Base-by-base conservation (phyloP, 1,140 invertebrate species). In the Asbolus verrucosus region DNA sequence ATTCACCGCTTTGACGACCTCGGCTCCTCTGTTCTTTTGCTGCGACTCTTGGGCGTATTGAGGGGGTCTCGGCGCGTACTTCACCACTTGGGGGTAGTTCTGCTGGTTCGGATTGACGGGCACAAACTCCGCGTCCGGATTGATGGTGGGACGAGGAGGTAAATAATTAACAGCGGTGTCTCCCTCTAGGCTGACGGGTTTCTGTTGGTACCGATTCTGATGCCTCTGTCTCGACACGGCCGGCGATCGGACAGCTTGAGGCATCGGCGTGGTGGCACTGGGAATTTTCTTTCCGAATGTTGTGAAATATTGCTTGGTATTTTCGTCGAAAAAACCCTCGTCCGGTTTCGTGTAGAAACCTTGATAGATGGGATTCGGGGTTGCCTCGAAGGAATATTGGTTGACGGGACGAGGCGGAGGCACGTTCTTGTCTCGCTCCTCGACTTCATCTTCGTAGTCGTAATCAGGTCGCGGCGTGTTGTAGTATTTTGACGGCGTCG, bases 291-390 rank as follows among this genome's bases (percentile, higher is more conserved):
- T 88, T 0, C 91, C 91, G 71, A 92, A 92, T 67, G 90, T 85
- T 16, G 89, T 90, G 71, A 92, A 91, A 50, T 91, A 91, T 71
- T 91, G 90, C 75, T 89, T 91, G 1, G 90, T 92, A 6, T 90
- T 90, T 70, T 92, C 90, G 70, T 92, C 91, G 30, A 92, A 81
- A 19, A 89, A 84, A 27, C 84, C 84, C 69, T 90, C 89, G 39
- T 92, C 90, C 63, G 90, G 89, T 75, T 89, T 89, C 0, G 90
- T 91, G 76, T 90, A 91, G 72, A 89, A 91, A 0, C 85, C 86
- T 67, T 88, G 84, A 59, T 87, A 87, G 18, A 87, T 78, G 2
- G 90, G 88, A 74, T 87, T 89, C 0, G 85, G 83, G 0, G 89
- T 90, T 0, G 84, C 87, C 18, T 82, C 81, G 46, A 65, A 77